Conservation (phyloP, 1,140 invertebrate genomes). For the Heterodera schachtii region DNA sequence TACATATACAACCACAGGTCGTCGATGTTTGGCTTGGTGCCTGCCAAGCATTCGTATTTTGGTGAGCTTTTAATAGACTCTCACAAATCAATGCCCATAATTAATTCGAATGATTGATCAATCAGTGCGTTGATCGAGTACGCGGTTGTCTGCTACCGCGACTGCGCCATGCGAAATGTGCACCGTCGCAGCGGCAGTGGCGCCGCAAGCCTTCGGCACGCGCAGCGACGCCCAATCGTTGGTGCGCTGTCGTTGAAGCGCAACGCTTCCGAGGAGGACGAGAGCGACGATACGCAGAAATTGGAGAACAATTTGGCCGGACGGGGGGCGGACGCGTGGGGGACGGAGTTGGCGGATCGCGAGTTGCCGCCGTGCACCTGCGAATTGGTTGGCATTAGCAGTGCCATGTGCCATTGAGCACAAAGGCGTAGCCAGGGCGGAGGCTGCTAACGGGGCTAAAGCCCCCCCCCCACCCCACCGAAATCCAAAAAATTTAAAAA, state of each 20-base stretch:
- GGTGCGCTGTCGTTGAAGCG: not conserved
- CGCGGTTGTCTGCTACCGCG: conserved; percentile 53
- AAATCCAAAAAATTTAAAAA: too few species aligned
- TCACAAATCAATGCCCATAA: too few species aligned
- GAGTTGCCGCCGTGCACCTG: conserved; percentile 34
- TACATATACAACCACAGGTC: conserved; percentile 64
- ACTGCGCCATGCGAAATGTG: conserved; percentile 32
- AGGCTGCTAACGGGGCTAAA: too few species aligned
- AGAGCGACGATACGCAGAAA: not conserved
- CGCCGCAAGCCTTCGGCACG: conserved; percentile 10
- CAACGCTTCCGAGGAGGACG: not conserved
- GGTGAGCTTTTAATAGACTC: conserved; percentile 1
- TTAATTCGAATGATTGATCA: too few species aligned
- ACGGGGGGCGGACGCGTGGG: conserved; percentile 2
- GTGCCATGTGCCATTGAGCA: not conserved
- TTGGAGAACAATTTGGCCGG: not conserved
- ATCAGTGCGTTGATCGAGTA: conserved; percentile 51
- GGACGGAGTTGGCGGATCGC: not conserved
- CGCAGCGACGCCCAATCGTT: not conserved
- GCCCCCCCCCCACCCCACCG: too few species aligned
- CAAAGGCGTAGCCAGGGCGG: not conserved
- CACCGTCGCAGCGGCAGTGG: conserved; percentile 14
- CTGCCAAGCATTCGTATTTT: conserved; percentile 53
- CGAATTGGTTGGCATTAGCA: conserved; percentile 24
- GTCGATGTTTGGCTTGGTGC: conserved; percentile 91